Evolutionary conservation across 2,797 vertebrate species (phyloP).

Genomic region (Lateolabrax maculatus): DNA sequence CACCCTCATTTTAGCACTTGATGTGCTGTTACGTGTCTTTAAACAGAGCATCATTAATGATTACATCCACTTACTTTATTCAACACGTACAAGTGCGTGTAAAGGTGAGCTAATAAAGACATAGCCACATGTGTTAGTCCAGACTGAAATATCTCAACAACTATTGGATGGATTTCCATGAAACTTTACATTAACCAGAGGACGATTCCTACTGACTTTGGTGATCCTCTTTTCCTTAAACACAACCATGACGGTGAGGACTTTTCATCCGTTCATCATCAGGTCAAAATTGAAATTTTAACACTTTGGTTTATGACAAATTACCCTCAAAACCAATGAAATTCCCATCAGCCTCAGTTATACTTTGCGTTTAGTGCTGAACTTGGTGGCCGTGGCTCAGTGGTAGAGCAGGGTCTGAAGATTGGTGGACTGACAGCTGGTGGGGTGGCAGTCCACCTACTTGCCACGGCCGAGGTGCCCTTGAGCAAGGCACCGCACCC

Average conservation of each 20-base stretch:
- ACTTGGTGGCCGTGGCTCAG: too few species aligned
- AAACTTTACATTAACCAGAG: background rate
- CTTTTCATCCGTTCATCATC: background rate
- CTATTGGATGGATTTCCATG: background rate
- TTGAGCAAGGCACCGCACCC: too few species aligned
- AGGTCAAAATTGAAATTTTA: background rate
- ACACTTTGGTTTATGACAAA: background rate
- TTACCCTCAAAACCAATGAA: too few species aligned
- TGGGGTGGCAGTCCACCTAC: too few species aligned
- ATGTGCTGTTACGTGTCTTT: slow-evolving; percentile 12
- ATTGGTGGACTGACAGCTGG: too few species aligned
- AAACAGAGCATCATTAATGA: slow-evolving; percentile 50
- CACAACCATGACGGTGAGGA: too few species aligned
- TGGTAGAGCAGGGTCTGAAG: too few species aligned
- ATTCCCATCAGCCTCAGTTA: too few species aligned
- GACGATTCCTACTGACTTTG: background rate
- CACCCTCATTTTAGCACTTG: background rate
- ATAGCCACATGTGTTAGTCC: background rate
- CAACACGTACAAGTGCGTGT: slow-evolving; percentile 30
- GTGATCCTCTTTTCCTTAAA: background rate
- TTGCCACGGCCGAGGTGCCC: too few species aligned
- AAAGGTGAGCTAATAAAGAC: slow-evolving; percentile 40
- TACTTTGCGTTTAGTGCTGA: too few species aligned
- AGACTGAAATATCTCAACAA: background rate
- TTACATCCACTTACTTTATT: slow-evolving; percentile 49